Evolutionary conservation across 2,113 vertebrate species (phyloP).

Genomic region (Oxygymnocypris stewartii): DNA sequence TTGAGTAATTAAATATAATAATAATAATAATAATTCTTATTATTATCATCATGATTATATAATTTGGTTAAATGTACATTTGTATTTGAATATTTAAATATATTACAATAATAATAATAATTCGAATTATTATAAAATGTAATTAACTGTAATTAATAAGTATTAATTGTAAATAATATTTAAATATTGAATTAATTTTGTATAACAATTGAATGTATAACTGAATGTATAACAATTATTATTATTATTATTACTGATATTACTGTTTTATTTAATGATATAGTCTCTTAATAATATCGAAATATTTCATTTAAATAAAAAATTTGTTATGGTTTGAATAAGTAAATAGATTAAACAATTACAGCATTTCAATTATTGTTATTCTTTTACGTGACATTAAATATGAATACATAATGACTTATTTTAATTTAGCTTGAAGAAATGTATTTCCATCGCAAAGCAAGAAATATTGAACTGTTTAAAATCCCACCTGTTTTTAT

Average conservation of each 20-base stretch:
- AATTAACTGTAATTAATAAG: no score
- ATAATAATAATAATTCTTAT: no score
- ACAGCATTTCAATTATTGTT: background rate
- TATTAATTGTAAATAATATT: no score
- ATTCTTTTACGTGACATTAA: background rate
- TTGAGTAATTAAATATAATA: no score
- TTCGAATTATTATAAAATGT: background rate
- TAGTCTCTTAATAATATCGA: background rate
- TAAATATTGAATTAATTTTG: background rate
- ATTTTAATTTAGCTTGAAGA: background rate
- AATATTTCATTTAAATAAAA: no score
- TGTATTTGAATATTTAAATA: background rate
- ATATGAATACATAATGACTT: background rate
- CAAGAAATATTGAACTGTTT: background rate
- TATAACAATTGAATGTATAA: no score
- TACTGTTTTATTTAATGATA: background rate
- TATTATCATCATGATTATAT: no score
- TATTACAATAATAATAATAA: background rate
- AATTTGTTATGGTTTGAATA: no score
- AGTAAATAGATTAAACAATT: background rate
- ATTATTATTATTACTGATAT: background rate
- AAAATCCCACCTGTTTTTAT: slow-evolving; percentile 88
- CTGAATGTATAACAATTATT: background rate
- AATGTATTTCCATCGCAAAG: background rate
- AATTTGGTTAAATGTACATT: no score